Evolutionary conservation across 2,888 invertebrate species (phyloP).

Genomic region (Caenorhabditis macrosperma): DNA sequence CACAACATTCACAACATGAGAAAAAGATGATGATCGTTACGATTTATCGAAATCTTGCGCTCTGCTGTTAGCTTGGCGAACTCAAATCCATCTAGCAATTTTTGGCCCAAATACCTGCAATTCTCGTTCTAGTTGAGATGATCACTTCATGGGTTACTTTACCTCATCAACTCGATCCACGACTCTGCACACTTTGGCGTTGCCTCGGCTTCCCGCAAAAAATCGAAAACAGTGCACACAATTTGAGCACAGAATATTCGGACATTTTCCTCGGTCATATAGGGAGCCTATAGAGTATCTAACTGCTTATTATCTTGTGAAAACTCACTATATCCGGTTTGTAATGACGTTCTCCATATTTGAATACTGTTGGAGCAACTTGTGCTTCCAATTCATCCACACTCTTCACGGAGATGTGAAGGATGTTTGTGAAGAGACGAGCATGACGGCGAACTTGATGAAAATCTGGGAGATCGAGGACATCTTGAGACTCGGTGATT

Average conservation of each 20-base stretch:
- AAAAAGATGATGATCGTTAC: conserved; percentile 69
- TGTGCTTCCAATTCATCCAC: conserved; percentile 74
- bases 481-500: conserved; percentile 43
- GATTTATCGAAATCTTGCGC: conserved; percentile 66
- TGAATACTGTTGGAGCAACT: conserved; percentile 74
- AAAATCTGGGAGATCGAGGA: conserved; percentile 54
- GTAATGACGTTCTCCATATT: conserved; percentile 74
- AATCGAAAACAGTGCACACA: conserved; percentile 71
- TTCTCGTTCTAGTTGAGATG: not conserved
- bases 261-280: conserved; percentile 72
- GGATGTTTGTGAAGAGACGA: conserved; percentile 70
- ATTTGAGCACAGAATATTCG: conserved; percentile 75
- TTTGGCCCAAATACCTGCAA: conserved; percentile 68
- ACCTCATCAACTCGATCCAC: conserved; percentile 73
- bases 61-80: conserved; percentile 67
- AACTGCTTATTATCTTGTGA: not conserved
- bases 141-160: conserved; percentile 2
- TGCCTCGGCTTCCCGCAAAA: conserved; percentile 65
- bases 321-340: conserved; percentile 52
- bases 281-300: conserved; percentile 56
- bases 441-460: conserved; percentile 68
- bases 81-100: conserved; percentile 70
- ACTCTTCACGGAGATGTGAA: conserved; percentile 73
- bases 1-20: conserved; percentile 61
- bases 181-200: conserved; percentile 67